A percentile compares a stretch with the other conserved stretches of the same genome.
Conservation (phyloP, 2,113 vertebrate species). For the Nestor notabilis region DNA sequence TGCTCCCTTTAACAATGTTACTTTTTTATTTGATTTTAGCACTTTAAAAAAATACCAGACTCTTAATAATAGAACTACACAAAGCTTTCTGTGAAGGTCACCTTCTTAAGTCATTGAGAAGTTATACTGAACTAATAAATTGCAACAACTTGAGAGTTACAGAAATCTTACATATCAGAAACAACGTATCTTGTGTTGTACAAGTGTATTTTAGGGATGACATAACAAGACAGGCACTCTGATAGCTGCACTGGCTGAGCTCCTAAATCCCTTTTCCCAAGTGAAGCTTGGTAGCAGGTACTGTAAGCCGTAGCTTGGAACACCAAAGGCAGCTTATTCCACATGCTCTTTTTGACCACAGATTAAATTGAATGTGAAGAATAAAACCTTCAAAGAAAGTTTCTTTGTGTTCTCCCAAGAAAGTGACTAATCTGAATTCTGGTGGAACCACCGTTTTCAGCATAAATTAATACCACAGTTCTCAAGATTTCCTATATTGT, state of each 20-base stretch:
- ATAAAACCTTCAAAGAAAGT: background rate
- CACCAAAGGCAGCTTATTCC: background rate
- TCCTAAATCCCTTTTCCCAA: background rate
- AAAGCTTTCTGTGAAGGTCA: background rate
- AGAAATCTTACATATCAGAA: background rate
- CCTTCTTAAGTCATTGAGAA: background rate
- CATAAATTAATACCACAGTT: background rate
- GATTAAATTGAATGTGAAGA: background rate
- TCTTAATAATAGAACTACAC: background rate
- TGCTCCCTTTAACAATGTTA: background rate
- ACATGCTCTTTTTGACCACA: background rate
- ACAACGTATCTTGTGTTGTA: background rate
- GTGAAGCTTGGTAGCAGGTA: background rate
- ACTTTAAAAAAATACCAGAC: background rate
- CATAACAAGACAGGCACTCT: background rate
- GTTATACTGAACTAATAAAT: background rate
- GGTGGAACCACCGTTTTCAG: background rate
- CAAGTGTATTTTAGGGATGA: background rate
- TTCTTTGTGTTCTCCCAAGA: background rate
- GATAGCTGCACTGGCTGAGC: background rate
- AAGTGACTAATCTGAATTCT: background rate
- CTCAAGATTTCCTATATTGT: background rate
- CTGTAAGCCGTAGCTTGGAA: background rate
- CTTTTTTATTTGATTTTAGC: background rate
- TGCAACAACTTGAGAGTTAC: background rate